Conservation (phyloP, 2,113 vertebrate genomes). For the Pollachius pollachius region DNA sequence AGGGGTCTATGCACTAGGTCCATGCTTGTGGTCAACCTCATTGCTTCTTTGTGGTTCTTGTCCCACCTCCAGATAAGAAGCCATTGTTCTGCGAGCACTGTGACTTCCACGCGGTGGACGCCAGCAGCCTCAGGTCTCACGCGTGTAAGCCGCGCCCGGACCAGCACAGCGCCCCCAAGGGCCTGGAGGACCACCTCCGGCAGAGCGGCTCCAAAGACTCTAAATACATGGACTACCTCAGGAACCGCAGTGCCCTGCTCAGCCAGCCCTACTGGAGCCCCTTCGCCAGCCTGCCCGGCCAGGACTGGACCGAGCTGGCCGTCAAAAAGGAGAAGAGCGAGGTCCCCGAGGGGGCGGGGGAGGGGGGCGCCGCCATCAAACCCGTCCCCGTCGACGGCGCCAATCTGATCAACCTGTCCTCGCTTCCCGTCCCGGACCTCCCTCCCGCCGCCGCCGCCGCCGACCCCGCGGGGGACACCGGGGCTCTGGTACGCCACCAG, state of each 20-base stretch:
- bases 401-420: constrained; percentile 64
- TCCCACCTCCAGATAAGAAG: constrained; percentile 77
- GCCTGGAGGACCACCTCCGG: constrained; percentile 30
- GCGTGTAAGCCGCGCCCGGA: constrained; percentile 56
- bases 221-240: constrained; percentile 67
- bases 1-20: too few species aligned
- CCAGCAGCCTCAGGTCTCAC: constrained; percentile 63
- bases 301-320: constrained; percentile 37
- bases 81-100: constrained; percentile 71
- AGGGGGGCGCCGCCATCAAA: constrained; percentile 7
- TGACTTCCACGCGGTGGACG: constrained; percentile 73
- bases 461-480: constrained; percentile 46
- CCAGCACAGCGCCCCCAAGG: constrained; percentile 31
- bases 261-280: constrained; percentile 71
- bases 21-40: too few species aligned
- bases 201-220: constrained; percentile 68
- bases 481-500: constrained; percentile 79
- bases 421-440: constrained; percentile 21
- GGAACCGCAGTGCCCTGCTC: constrained; percentile 74
- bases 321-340: constrained; percentile 39
- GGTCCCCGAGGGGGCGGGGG: constrained; percentile 39
- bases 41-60: too few species aligned
- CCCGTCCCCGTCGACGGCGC: constrained; percentile 10
- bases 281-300: constrained; percentile 41
- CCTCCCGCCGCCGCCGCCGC: background rate